These are phyloP conservation scores for Agonopterix heracliana DNA, from an alignment of 2,888 invertebrate genomes.

Conservation along the genomic window DNA sequence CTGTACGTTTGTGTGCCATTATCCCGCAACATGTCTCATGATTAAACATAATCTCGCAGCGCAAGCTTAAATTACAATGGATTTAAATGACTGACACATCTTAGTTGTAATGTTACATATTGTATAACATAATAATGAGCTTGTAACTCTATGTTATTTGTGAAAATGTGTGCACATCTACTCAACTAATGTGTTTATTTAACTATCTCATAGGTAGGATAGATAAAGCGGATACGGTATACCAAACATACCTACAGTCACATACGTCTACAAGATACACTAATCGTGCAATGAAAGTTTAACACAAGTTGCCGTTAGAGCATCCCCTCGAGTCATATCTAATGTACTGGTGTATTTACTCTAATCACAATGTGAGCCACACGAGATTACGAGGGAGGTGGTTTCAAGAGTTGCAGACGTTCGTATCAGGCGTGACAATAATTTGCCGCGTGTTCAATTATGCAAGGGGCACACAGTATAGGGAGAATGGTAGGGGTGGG, in stretches of 20 bases:
- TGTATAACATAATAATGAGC: too few species aligned
- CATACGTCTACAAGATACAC: not conserved
- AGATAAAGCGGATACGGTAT: too few species aligned
- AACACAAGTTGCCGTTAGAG: constrained; percentile 2
- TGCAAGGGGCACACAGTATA: constrained; percentile 61
- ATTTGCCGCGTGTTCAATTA: constrained; percentile 70
- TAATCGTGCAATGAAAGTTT: constrained; percentile 6
- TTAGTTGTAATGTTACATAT: not conserved
- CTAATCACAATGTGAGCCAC: constrained; percentile 17
- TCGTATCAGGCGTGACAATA: constrained; percentile 59
- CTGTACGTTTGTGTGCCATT: constrained; percentile 19
- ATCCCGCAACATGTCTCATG: constrained; percentile 33
- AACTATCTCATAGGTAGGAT: too few species aligned
- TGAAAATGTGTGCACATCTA: too few species aligned
- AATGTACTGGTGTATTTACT: not conserved
- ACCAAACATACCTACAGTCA: too few species aligned
- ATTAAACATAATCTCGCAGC: constrained; percentile 39
- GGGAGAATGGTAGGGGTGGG: constrained; percentile 32
- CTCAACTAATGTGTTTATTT: too few species aligned
- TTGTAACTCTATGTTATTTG: too few species aligned
- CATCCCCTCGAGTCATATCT: constrained; percentile 4
- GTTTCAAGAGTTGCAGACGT: constrained; percentile 38
- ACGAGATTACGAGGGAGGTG: constrained; percentile 15
- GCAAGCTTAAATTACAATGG: constrained; percentile 33
- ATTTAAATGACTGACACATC: constrained; percentile 25